Base-by-base conservation (phyloP, 2,113 vertebrate species). In the Epinephelus lanceolatus region DNA sequence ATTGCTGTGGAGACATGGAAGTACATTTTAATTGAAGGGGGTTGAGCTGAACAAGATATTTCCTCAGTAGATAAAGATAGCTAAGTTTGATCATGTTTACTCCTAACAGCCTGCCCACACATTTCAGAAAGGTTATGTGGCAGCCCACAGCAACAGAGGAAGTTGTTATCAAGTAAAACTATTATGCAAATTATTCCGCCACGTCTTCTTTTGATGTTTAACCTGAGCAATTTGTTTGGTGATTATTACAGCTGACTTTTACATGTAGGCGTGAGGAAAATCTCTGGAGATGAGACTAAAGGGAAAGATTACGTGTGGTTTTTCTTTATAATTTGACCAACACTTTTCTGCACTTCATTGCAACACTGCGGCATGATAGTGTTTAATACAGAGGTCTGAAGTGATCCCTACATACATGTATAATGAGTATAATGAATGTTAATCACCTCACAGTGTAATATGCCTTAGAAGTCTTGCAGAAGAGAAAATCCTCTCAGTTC, bases 401-500 rank as follows among this genome's bases (percentile, higher is more conserved):
- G 23, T 25, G 62, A 71, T 77, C 90, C 87, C 88, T 75, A 83
- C 90, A 90, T 86, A 51, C 53, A 78, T 95, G 93, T 92, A 83
- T 93, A 89, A 94, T 95, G 87, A 93, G 83, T 45, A 1, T n/a
- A n/a, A n/a, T 76, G 65, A 90, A 72, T 90, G 89, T 88, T 95
- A 95, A 96, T 95, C 86, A 86, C 86, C 90, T 93, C 88, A 85
- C 89, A 90, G 88, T 73, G 78, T 84, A 92, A 94, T 85, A 57
- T 67, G 74, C 91, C 83, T 82, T 67, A 85, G 78, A 94, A 91
- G 86, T 89, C 86, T 93, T 91, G 85, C 85, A 83, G 80, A 93
- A 89, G 86, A 91, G 86, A 93, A 91, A 88, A 91, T 93, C 87
- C 53, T 80, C 87, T 87, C 86, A 84, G 83, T 77, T 94, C 92